Evolutionary conservation across 1,140 invertebrate genomes (phyloP), one percentile per base, ranked within the genome.

Genomic region (Pantala flavescens): DNA sequence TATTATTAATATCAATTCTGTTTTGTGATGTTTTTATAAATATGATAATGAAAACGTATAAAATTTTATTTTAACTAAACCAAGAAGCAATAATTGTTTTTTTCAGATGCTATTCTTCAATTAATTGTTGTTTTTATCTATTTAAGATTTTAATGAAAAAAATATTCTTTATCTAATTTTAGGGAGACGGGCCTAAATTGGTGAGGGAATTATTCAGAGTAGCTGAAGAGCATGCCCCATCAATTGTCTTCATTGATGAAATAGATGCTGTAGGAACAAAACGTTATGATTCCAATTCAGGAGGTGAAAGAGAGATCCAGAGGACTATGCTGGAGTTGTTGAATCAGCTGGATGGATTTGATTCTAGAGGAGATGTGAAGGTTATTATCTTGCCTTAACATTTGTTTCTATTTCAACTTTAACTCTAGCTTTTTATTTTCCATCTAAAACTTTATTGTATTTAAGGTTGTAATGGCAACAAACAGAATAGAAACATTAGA

Each of bases 261-360:
- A 99, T 99, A 80, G 98, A 99, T 88, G 98, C 98, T 76, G 95
- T 99, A 43, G 98, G 98, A 73, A 99, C 98, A 23, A 99, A 99
- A 86, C 88, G 96, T 80, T 99, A 99, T 82, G 98, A 99, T 80
- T 99, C 97, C 0, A 99, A 99, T 83, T 99, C 97, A 78, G 98
- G 98, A 70, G 98, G 98, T 77, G 98, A 99, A 83, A 88, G 98
- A 77, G 98, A 99, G 89, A 99, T 99, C 84, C 98, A 99, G 83
- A 88, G 98, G 82, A 99, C 98, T 76, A 99, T 99, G 98, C 91
- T 99, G 84, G 98, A 99, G 83, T 84, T 99, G 23, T 87, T 99
- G 0, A 99, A 99, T 86, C 98, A 99, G 84, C 85, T 99, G 24
- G 98, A 99, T 87, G 98, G 98, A 78, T 98, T 98, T 85, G 97